Evolutionary conservation across 2,113 vertebrate species (phyloP), one percentile per base, ranked within the genome.

Genomic region (Stigmatopora nigra): DNA sequence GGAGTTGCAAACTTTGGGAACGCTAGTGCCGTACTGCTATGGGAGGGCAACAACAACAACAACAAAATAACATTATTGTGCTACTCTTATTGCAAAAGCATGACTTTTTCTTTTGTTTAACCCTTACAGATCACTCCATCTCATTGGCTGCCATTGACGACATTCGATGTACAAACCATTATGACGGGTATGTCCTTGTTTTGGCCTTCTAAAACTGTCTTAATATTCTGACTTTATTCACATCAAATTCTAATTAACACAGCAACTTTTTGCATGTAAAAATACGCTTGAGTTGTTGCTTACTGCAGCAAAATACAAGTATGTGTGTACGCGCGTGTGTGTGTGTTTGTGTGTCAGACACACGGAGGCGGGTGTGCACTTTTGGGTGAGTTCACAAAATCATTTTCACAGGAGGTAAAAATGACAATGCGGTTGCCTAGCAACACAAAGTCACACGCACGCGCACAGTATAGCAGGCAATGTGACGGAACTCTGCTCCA

Each of bases 361-460:
- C 58, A 44, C 12, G 3, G 36, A 58, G 58, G 58, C 17, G 58
- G 17, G 35, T 59, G 57, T 12, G 35, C 38, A 61, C 19, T 61
- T 45, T 45, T 61, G 38, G 12, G n/a, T 7, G 38, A 45, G 59
- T 61, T 44, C 38, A 61, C 41, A 61, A 45, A 14, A 20, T 61
- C n/a, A 22, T 22, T 61, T 61, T 61, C 59, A 61, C 59, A 45
- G 58, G 38, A 61, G 59, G 59, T 45, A 14, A 60, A 44, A 61
- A 19, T n/a, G 36, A 79, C 75, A 87, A 86, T 82, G 79, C 75
- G 80, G 87, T 87, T 88, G 77, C 87, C 78, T 74, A 71, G 87
- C 75, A 88, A 88, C 63, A 16, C 62, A 56, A 46, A 20, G n/a
- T 11, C 31, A 62, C 67, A 46, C 67, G 57, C 71, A 47, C 65